Evolutionary conservation across 2,888 invertebrate species (phyloP).

Genomic region (Phragmatobia fuliginosa): DNA sequence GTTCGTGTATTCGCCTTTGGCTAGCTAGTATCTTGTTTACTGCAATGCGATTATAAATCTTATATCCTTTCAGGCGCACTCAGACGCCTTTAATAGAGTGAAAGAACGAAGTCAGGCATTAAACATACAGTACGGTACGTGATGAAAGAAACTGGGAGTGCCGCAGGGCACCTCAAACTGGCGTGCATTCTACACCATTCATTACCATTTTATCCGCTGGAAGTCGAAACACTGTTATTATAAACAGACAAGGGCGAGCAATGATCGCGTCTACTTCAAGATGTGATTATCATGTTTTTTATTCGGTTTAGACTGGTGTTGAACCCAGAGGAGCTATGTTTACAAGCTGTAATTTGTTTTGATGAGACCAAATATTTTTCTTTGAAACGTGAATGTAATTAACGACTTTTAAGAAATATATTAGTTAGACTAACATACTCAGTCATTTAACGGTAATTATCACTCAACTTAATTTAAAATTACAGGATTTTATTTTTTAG

Average conservation of each 20-base stretch:
- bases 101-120: conserved; percentile 65
- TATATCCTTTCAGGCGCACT: conserved; percentile 72
- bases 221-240: conserved; percentile 80
- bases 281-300: conserved; percentile 76
- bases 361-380: conserved; percentile 44
- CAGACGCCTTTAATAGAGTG: conserved; percentile 72
- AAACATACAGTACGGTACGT: conserved; percentile 82
- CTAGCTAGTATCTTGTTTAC: conserved; percentile 81
- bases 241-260: conserved; percentile 77
- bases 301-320: conserved; percentile 64
- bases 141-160: conserved; percentile 81
- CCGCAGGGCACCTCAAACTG: conserved; percentile 77
- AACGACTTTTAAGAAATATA: conserved; percentile 24
- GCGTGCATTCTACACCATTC: conserved; percentile 72
- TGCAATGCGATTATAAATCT: conserved; percentile 79
- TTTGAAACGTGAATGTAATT: conserved; percentile 29
- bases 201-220: conserved; percentile 80
- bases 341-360: conserved; percentile 42
- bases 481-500: too few relatives aligned
- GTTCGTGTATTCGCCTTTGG: conserved; percentile 72
- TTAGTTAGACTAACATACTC: background rate
- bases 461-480: too few relatives aligned
- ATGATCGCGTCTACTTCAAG: conserved; percentile 73
- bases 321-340: conserved; percentile 48
- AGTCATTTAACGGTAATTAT: background rate